These are phyloP conservation scores for Eupithecia abbreviata DNA, from an alignment of 2,888 invertebrate genomes.

Conservation along the genomic window DNA sequence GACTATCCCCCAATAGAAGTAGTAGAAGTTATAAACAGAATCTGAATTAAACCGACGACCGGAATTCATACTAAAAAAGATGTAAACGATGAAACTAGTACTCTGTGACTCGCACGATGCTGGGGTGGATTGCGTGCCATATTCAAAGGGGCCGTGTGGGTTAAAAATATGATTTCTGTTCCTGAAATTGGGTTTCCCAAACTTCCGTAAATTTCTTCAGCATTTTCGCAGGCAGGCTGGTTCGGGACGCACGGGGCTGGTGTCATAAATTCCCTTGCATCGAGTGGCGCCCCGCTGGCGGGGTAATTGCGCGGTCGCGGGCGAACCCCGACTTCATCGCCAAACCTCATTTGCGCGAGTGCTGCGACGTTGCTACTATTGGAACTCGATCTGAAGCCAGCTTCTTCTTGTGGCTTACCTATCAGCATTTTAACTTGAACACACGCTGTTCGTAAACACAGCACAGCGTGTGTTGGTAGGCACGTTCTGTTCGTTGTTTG, in stretches of 20 bases:
- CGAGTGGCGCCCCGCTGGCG: constrained; percentile 57
- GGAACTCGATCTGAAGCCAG: constrained; percentile 43
- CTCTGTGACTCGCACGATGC: too few relatives aligned
- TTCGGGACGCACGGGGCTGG: constrained; percentile 38
- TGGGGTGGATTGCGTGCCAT: not conserved
- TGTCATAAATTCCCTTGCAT: constrained; percentile 63
- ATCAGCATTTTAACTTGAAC: too few relatives aligned
- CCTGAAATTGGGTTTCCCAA: constrained; percentile 11
- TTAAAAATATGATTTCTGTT: not conserved
- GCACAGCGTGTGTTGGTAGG: too few relatives aligned
- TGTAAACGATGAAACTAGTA: not conserved
- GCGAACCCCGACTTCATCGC: constrained; percentile 59
- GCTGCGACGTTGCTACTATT: constrained; percentile 51
- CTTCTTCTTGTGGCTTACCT: not conserved
- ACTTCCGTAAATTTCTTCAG: not conserved
- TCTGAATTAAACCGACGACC: too few relatives aligned
- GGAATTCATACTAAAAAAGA: too few relatives aligned
- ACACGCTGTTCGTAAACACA: too few relatives aligned
- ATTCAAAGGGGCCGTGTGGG: not conserved
- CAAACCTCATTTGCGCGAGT: constrained; percentile 69
- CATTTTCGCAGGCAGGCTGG: constrained; percentile 22
- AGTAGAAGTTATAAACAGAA: too few relatives aligned
- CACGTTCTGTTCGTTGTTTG: too few relatives aligned
- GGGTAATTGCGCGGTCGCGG: constrained; percentile 63
- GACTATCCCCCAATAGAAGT: too few relatives aligned